Evolutionary conservation across 2,113 vertebrate species (phyloP), one percentile per base, ranked within the genome.

Genomic region (Isurus oxyrinchus): DNA sequence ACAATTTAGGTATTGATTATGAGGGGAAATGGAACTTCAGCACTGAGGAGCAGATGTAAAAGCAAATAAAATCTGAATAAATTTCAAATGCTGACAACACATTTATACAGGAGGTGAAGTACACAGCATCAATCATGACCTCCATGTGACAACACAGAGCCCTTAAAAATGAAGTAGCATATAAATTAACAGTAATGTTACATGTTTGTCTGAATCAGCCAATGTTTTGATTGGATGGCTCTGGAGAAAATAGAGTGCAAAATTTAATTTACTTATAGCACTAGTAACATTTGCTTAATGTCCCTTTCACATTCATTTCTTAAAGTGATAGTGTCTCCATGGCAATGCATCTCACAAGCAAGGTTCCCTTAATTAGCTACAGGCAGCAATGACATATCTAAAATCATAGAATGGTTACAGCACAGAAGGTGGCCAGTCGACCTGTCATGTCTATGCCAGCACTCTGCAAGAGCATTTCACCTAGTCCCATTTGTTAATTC

Each of bases 121-220:
- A 72, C 40, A 95, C 49, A 95, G 94, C 49, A 95, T 95, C 67
- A 95, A 95, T 95, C 94, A 76, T 95, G 40, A 13, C 94, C 44
- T 72, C 94, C 19, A 40, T 95, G 94, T 95, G 94, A 95, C 94
- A 72, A 72, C 63, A 95, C 63, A 95, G 21, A 72, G 44, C 66
- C 94, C 66, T 95, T 72, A 95, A 95, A 95, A 53, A 72, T 95
- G 69, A 95, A 69, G 94, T 72, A 72, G 44, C 94, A 95, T 49
- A 76, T 95, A 95, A 95, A 95, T 95, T 95, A 95, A 95, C 94
- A 95, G 94, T 69, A 95, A 69, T 95, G 66, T 95, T n/a, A 53
- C 49, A 53, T 69, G 67, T 69, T 95, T 53, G 94, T 63, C 59
- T 95, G 63, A 76, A 95, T 95, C 67, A 69, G 63, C 49, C 94